These are phyloP conservation scores for Echinops telfairi DNA, from an alignment of 2,113 vertebrate genomes.

Conservation along the genomic window DNA sequence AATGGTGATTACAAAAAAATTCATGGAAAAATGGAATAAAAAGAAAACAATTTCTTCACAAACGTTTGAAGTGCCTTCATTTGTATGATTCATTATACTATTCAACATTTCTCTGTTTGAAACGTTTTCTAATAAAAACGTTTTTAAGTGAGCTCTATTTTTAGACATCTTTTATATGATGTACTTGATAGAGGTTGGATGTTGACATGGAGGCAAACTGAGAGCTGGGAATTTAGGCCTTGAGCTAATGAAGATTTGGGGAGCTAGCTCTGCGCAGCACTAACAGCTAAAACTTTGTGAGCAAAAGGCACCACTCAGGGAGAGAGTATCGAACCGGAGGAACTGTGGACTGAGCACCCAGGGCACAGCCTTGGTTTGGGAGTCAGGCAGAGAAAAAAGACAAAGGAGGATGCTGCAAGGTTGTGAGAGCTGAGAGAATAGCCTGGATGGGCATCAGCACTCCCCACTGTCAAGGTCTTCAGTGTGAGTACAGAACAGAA, in stretches of 20 bases:
- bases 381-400: neutral
- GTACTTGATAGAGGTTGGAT: neutral
- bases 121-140: conserved; percentile 38
- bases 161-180: conserved; percentile 6
- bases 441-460: neutral
- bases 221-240: neutral
- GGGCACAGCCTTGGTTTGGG: no score
- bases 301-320: neutral
- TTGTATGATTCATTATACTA: conserved; percentile 1
- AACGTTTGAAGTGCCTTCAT: neutral
- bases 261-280: neutral
- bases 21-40: no score
- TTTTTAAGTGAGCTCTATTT: conserved; percentile 44
- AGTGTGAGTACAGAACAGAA: conserved; percentile 1
- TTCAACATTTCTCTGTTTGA: neutral
- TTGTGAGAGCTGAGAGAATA: neutral
- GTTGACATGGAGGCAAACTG: neutral
- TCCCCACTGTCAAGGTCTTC: neutral
- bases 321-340: neutral
- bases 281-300: neutral
- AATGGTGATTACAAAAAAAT: no score
- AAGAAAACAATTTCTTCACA: no score
- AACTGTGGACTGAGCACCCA: neutral
- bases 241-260: neutral
- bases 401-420: neutral